These are phyloP conservation scores for Dendronephthya gigantea DNA, from an alignment of 64 coral and sea anemone species.

Conservation along the genomic window DNA sequence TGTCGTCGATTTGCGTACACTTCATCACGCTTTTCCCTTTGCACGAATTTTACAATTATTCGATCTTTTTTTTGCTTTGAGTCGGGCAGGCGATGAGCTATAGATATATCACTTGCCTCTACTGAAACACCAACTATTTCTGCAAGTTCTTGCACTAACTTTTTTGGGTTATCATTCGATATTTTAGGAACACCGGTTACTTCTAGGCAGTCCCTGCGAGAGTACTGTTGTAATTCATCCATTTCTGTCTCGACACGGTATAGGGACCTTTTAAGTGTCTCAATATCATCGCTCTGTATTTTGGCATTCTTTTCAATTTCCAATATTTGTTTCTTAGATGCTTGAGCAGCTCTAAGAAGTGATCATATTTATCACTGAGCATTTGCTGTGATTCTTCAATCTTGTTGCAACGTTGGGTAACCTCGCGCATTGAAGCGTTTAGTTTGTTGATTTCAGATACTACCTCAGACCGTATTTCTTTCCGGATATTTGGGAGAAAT, in stretches of 20 bases:
- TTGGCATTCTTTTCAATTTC: no score
- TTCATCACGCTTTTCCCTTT: not conserved
- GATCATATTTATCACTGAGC: no score
- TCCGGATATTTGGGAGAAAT: no score
- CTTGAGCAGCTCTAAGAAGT: no score
- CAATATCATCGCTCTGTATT: no score
- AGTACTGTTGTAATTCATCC: constrained; percentile 13
- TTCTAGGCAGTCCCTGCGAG: constrained; percentile 12
- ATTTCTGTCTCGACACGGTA: not conserved
- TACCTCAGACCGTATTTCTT: no score
- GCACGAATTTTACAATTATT: constrained; percentile 13
- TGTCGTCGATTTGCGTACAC: not conserved
- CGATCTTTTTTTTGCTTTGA: not conserved
- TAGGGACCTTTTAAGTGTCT: no score
- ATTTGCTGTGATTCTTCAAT: no score
- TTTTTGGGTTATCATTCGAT: not conserved
- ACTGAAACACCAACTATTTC: not conserved
- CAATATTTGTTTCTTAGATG: no score
- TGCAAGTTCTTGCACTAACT: not conserved
- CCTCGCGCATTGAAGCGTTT: no score
- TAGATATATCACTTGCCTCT: not conserved
- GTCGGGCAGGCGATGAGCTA: not conserved
- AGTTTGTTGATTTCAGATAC: no score
- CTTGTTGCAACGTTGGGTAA: no score
- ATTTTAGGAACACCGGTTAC: not conserved